Percentiles rank a stretch among this genome's conserved stretches.
phyloP scores from a whole-genome alignment of 37 sponge, comb jelly and placozoan genomes.

The Trichoplax adhaerens region DNA sequence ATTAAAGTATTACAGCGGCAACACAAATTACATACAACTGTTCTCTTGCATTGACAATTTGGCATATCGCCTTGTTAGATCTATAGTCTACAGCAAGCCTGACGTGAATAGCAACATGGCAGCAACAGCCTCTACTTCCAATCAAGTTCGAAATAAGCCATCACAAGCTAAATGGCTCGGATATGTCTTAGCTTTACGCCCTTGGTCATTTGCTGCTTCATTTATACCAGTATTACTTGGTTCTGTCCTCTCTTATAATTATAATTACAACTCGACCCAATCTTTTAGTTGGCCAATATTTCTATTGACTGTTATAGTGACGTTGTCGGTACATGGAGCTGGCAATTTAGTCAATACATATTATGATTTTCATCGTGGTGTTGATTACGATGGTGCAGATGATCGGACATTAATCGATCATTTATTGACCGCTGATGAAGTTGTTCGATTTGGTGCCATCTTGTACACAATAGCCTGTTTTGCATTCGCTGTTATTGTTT shows the following conservation, averaged over 20 bases:
- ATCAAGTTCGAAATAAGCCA: too few relatives aligned
- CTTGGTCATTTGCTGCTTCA: slow-evolving; percentile 59
- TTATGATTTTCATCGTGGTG: slow-evolving; percentile 45
- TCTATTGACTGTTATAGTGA: slow-evolving; percentile 8
- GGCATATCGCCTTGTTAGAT: too few relatives aligned
- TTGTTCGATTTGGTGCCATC: slow-evolving; percentile 44
- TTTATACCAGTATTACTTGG: slow-evolving; percentile 59
- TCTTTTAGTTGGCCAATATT: slow-evolving; percentile 8
- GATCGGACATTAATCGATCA: slow-evolving; percentile 28
- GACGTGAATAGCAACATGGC: too few relatives aligned
- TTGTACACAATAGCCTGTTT: slow-evolving; percentile 48
- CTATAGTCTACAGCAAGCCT: too few relatives aligned
- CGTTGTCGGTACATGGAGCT: slow-evolving; percentile 55
- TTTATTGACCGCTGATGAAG: slow-evolving; percentile 17
- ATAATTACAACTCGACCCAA: neutral
- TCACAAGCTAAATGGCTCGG: too few relatives aligned
- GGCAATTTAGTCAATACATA: slow-evolving; percentile 78
- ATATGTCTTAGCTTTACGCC: slow-evolving; percentile 35
- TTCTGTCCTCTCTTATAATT: slow-evolving; percentile 31
- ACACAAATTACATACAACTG: too few relatives aligned
- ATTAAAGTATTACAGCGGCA: too few relatives aligned
- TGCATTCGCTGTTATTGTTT: slow-evolving; percentile 26
- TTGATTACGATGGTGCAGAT: slow-evolving; percentile 7
- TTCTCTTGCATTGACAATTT: too few relatives aligned
- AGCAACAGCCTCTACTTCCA: too few relatives aligned